Conservation (phyloP, 2,888 invertebrate species). For the Lacanobia wlatinum region DNA sequence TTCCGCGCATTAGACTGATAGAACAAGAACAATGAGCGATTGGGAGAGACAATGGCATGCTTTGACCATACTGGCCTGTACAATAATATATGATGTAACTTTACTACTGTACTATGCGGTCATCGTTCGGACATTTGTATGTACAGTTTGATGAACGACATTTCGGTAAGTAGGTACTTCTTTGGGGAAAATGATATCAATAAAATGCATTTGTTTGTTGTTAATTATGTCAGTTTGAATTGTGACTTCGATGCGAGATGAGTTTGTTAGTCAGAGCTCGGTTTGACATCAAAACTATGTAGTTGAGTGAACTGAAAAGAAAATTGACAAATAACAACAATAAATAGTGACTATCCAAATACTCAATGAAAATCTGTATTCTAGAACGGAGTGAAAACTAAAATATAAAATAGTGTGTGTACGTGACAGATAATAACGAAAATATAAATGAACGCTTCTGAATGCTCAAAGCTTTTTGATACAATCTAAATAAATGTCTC, state of each 20-base stretch:
- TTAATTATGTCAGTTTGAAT: slow-evolving; percentile 30
- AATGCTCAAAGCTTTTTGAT: neutral
- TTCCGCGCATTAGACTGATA: slow-evolving; percentile 34
- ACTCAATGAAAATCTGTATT: neutral
- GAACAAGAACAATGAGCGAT: slow-evolving; percentile 58
- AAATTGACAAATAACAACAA: too few species aligned
- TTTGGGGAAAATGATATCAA: slow-evolving; percentile 32
- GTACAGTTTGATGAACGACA: slow-evolving; percentile 24
- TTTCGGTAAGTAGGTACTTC: slow-evolving; percentile 32
- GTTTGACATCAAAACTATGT: neutral
- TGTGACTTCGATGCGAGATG: slow-evolving; percentile 25
- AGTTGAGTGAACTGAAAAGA: neutral
- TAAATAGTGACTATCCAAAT: neutral
- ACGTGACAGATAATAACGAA: neutral
- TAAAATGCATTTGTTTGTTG: slow-evolving; percentile 33
- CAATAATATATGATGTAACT: slow-evolving; percentile 43
- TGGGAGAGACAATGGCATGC: slow-evolving; percentile 49
- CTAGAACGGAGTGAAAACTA: neutral
- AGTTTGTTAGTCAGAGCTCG: neutral
- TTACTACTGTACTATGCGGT: slow-evolving; percentile 18
- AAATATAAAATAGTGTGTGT: neutral
- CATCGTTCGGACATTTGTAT: slow-evolving; percentile 34
- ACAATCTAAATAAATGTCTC: too few species aligned
- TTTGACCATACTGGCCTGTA: slow-evolving; percentile 38
- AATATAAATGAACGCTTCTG: neutral